phyloP scores from a whole-genome alignment of 2,888 invertebrate species.

The Drosophila mimica region DNA sequence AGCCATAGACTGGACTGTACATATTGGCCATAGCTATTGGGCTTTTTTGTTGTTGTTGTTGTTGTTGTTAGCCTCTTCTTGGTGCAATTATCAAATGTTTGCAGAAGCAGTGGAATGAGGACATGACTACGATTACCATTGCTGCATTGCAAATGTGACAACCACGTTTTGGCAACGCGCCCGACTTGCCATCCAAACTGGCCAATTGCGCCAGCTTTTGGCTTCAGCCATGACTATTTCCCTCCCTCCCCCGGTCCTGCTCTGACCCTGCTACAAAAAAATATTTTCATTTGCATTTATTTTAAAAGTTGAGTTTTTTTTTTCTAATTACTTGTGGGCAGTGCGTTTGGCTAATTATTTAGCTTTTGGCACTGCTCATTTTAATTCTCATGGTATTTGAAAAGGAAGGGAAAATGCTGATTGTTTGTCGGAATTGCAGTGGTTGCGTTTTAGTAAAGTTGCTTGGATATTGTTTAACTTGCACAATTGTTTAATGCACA shows the following conservation, averaged over 20 bases:
- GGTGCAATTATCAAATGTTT: conserved; percentile 67
- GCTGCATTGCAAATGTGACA: conserved; percentile 73
- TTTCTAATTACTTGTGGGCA: conserved; percentile 27
- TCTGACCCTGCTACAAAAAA: conserved; percentile 14
- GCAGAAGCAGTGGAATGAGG: conserved; percentile 44
- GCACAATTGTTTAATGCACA: not conserved
- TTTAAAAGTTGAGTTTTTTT: conserved; percentile 9
- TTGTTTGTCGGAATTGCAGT: not conserved
- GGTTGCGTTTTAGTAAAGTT: not conserved
- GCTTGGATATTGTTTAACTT: not conserved
- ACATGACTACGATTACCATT: conserved; percentile 41
- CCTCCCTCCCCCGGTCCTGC: conserved; percentile 2
- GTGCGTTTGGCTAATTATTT: conserved; percentile 47
- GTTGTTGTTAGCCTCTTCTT: not conserved
- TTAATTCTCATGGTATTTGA: conserved; percentile 18
- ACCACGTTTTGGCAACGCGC: conserved; percentile 65
- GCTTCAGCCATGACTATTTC: conserved; percentile 1
- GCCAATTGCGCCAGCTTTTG: conserved; percentile 48
- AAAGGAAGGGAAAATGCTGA: conserved; percentile 3
- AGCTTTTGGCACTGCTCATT: conserved; percentile 2
- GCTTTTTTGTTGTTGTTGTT: conserved; percentile 19
- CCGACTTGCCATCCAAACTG: conserved; percentile 60
- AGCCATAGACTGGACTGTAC: conserved; percentile 24
- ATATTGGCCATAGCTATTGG: conserved; percentile 52
- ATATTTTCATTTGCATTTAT: conserved; percentile 14